A percentile compares a stretch with the other conserved stretches of the same genome.
Conservation (phyloP, 2,797 vertebrate species). For the Meriones psammophilus region DNA sequence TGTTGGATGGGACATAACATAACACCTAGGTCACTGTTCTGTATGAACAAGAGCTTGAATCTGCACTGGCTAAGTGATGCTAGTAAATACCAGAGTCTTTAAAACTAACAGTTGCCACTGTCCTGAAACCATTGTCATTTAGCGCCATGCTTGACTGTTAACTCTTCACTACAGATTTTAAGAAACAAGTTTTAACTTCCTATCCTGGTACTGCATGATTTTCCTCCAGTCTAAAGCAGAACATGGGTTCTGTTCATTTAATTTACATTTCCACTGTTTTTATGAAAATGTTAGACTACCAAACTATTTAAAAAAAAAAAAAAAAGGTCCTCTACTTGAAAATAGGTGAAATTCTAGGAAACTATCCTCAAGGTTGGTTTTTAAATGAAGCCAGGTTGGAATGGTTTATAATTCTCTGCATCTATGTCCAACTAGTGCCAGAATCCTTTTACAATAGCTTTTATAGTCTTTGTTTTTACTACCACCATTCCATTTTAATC, state of each 20-base stretch:
- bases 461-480: neutral
- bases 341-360: constrained; percentile 36
- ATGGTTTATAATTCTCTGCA: neutral
- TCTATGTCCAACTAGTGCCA: neutral
- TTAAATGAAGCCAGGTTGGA: constrained; percentile 18
- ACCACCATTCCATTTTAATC: neutral
- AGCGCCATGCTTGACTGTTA: neutral
- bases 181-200: neutral
- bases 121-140: neutral
- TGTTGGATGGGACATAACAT: neutral
- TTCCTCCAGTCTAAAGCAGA: neutral
- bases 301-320: neutral
- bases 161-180: neutral
- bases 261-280: constrained; percentile 19
- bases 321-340: constrained; percentile 18
- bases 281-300: neutral
- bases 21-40: neutral
- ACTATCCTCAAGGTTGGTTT: neutral
- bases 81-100: neutral
- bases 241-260: neutral
- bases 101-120: neutral
- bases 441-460: neutral
- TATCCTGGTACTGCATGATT: neutral
- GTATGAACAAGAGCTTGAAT: neutral
- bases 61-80: neutral